These are phyloP conservation scores for Subanguina moxae DNA, from an alignment of 1,140 invertebrate species.

Conservation along the genomic window DNA sequence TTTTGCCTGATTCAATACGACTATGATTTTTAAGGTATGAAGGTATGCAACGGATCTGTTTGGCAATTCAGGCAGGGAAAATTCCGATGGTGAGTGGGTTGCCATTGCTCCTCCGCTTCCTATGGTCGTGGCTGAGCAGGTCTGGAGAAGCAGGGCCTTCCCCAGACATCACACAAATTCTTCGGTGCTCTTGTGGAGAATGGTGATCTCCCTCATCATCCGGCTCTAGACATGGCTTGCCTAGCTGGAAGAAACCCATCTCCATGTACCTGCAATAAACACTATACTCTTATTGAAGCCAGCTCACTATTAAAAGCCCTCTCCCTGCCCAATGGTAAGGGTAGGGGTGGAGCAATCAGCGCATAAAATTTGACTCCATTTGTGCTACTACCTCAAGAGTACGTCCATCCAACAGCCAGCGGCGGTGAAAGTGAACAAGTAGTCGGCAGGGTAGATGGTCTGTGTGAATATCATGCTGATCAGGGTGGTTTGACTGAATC, in stretches of 20 bases:
- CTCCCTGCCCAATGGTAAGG: too few relatives aligned
- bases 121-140: background rate
- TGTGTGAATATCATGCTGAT: slow-evolving; percentile 58
- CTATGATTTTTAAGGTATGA: too few relatives aligned
- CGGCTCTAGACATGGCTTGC: slow-evolving; percentile 20
- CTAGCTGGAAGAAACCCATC: slow-evolving; percentile 56
- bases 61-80: too few relatives aligned
- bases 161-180: background rate
- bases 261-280: slow-evolving; percentile 46
- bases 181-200: background rate
- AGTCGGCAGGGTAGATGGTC: slow-evolving; percentile 58
- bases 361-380: too few relatives aligned
- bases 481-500: slow-evolving; percentile 48
- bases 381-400: slow-evolving; percentile 30
- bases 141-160: background rate
- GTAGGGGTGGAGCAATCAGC: too few relatives aligned
- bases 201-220: background rate
- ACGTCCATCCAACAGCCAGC: slow-evolving; percentile 57
- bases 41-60: too few relatives aligned
- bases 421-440: slow-evolving; percentile 53
- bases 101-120: background rate
- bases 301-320: too few relatives aligned
- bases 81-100: background rate
- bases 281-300: too few relatives aligned
- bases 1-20: too few relatives aligned